Evolutionary conservation across 2,797 vertebrate genomes (phyloP).

Genomic region (Propithecus perrieri): DNA sequence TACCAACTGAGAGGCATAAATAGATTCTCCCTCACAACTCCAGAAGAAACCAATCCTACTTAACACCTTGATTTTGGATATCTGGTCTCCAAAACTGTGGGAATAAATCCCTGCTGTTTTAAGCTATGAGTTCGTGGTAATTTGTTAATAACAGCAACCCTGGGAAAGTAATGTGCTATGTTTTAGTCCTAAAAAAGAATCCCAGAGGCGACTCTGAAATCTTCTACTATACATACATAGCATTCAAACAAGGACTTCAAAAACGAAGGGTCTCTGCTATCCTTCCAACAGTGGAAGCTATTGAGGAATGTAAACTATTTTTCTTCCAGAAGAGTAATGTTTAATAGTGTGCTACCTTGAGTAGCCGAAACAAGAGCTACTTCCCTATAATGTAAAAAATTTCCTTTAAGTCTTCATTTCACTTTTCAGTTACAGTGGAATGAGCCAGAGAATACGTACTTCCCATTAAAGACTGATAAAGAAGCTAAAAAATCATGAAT

Average conservation of each 20-base stretch:
- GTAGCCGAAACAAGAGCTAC: not conserved
- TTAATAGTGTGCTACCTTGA: not conserved
- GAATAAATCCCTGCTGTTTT: not conserved
- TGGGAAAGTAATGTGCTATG: not conserved
- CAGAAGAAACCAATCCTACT: not conserved
- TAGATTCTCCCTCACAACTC: not conserved
- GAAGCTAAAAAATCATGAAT: not conserved
- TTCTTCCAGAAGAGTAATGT: not conserved
- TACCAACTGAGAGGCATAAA: not conserved
- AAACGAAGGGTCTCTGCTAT: not conserved
- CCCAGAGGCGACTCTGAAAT: not conserved
- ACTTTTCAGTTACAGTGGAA: not conserved
- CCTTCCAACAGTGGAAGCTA: not conserved
- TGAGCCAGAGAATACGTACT: not conserved
- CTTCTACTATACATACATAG: not conserved
- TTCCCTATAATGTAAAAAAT: not conserved
- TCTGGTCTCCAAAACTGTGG: not conserved
- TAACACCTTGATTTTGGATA: not conserved
- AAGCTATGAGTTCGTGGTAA: not conserved
- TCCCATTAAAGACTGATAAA: not conserved
- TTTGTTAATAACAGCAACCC: not conserved
- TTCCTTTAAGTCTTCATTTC: not conserved
- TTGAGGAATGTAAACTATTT: not conserved
- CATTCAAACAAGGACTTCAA: not conserved
- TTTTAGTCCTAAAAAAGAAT: conserved; percentile 34